A percentile compares a stretch with the other conserved stretches of the same genome.
phyloP scores from a whole-genome alignment of 1,140 invertebrate genomes.

The Diorhabda elongata region DNA sequence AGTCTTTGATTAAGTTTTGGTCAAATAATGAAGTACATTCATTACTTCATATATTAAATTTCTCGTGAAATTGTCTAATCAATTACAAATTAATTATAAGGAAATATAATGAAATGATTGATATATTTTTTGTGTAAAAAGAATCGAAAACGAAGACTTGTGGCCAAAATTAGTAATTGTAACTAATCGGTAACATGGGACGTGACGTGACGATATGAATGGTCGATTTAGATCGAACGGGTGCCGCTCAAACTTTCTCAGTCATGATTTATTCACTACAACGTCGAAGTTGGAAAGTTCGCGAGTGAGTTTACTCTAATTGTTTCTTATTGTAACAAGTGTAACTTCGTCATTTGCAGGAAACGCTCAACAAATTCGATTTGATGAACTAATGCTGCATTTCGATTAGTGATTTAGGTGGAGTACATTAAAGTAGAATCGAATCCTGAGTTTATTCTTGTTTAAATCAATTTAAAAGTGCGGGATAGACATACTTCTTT shows the following conservation, averaged over 20 bases:
- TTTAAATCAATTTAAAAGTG: neutral
- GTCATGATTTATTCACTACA: constrained; percentile 12
- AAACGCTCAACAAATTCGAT: neutral
- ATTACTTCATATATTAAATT: no score
- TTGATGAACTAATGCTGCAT: constrained; percentile 2
- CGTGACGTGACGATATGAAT: constrained; percentile 26
- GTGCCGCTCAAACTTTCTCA: constrained; percentile 18
- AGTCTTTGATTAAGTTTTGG: no score
- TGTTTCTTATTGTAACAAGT: constrained; percentile 3
- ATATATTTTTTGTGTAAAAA: no score
- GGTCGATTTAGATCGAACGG: constrained; percentile 28
- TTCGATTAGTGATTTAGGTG: constrained; percentile 1
- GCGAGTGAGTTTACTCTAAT: constrained; percentile 3
- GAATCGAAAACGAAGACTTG: constrained; percentile 22
- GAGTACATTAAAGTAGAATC: neutral
- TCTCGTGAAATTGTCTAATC: no score
- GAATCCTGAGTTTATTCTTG: neutral
- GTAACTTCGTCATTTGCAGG: neutral
- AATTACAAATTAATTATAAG: no score
- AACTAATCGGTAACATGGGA: constrained; percentile 20
- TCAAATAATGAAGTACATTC: no score
- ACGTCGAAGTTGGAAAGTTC: constrained; percentile 4
- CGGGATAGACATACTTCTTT: neutral
- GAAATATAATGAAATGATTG: no score
- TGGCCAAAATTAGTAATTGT: constrained; percentile 25